phyloP scores from a whole-genome alignment of 2,888 invertebrate genomes.

The Herminia tarsipennalis region DNA sequence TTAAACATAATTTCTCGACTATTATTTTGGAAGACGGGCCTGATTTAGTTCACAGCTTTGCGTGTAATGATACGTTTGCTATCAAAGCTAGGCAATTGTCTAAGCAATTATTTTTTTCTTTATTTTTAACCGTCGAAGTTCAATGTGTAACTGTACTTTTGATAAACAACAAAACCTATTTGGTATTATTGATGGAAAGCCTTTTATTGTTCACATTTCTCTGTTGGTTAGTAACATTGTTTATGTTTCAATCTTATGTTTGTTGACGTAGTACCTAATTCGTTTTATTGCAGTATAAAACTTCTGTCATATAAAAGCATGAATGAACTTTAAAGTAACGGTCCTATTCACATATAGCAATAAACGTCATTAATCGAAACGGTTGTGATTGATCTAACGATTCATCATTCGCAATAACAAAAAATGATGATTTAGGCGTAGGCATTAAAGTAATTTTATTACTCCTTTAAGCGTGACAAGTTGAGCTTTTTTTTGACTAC shows the following conservation, averaged over 20 bases:
- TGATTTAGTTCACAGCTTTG: conserved; percentile 31
- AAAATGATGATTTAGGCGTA: too few species aligned
- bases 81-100: conserved; percentile 40
- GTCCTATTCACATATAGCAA: too few species aligned
- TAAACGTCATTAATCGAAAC: conserved; percentile 5
- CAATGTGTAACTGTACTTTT: conserved; percentile 34
- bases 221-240: conserved; percentile 8
- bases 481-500: too few species aligned
- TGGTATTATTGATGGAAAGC: neutral
- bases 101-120: conserved; percentile 49
- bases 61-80: conserved; percentile 39
- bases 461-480: too few species aligned
- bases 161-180: neutral
- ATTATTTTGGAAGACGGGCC: conserved; percentile 48
- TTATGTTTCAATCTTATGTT: too few species aligned
- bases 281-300: too few species aligned
- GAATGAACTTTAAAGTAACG: too few species aligned
- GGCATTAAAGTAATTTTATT: too few species aligned
- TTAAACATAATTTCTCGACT: conserved; percentile 58
- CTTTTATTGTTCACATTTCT: too few species aligned
- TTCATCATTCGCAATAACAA: conserved; percentile 4
- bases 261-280: too few species aligned
- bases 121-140: conserved; percentile 10
- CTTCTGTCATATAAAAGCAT: too few species aligned
- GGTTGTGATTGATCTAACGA: conserved; percentile 8